These are phyloP conservation scores for Sinodicranocentrus sp. DNA, from an alignment of 2,888 invertebrate species.

Conservation along the genomic window DNA sequence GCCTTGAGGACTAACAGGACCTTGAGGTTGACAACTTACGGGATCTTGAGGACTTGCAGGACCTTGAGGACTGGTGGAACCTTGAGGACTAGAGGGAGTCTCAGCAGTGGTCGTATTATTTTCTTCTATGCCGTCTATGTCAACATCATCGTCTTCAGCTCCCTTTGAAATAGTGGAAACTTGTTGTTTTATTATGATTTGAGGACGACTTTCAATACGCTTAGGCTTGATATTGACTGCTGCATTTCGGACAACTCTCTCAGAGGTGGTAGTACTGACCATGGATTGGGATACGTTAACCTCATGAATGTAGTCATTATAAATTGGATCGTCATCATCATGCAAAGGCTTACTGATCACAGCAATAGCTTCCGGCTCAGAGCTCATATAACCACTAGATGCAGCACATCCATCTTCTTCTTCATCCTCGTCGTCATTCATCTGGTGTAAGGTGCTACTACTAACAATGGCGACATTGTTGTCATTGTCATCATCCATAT, in stretches of 20 bases:
- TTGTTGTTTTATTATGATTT: too few species aligned
- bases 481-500: conserved; percentile 43
- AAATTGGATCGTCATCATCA: conserved; percentile 17
- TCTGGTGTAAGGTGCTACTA: conserved; percentile 50
- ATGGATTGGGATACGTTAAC: background rate
- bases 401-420: conserved; percentile 11
- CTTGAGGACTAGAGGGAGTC: background rate
- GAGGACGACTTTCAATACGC: background rate
- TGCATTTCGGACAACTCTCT: background rate
- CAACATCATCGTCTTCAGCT: conserved; percentile 39
- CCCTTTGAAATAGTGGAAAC: background rate
- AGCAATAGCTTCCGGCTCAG: conserved; percentile 35
- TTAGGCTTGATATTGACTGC: background rate
- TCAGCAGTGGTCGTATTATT: background rate
- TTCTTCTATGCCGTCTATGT: conserved; percentile 24
- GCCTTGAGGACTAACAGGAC: conserved; percentile 5
- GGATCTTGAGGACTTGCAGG: conserved; percentile 35
- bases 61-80: conserved; percentile 14
- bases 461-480: conserved; percentile 53
- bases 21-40: background rate
- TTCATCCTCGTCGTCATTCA: conserved; percentile 46
- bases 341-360: conserved; percentile 40
- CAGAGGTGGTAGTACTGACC: conserved; percentile 25
- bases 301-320: conserved; percentile 22
- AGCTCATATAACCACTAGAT: background rate